Conservation (phyloP, 2,888 invertebrate species). For the Chorisops tibialis region DNA sequence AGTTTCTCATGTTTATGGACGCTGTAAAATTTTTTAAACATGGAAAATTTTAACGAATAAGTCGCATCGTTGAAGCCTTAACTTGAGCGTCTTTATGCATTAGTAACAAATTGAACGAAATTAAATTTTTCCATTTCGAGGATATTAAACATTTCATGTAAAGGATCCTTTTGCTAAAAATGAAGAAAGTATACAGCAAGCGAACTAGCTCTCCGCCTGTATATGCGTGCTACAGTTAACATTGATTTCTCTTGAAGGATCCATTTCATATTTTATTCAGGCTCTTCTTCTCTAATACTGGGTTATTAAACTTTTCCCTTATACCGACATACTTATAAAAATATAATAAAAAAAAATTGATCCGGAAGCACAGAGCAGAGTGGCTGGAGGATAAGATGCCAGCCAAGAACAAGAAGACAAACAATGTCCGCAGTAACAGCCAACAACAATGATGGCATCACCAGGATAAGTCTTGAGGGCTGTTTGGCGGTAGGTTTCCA, state of each 20-base stretch:
- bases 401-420: constrained; percentile 26
- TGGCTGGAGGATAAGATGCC: neutral
- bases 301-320: constrained; percentile 33
- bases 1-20: neutral
- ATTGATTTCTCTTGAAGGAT: constrained; percentile 33
- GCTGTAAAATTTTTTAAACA: constrained; percentile 8
- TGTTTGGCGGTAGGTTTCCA: constrained; percentile 31
- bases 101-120: constrained; percentile 33
- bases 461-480: constrained; percentile 30
- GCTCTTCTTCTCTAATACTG: constrained; percentile 29
- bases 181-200: neutral
- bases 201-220: neutral
- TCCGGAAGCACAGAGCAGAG: constrained; percentile 10
- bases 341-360: constrained; percentile 17
- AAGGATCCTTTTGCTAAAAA: constrained; percentile 16
- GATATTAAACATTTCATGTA: constrained; percentile 28
- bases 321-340: constrained; percentile 20
- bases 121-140: constrained; percentile 33
- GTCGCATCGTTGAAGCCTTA: constrained; percentile 18
- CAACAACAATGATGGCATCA: constrained; percentile 30
- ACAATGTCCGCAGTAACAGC: constrained; percentile 29
- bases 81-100: constrained; percentile 29
- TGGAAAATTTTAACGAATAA: constrained; percentile 17
- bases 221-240: constrained; percentile 25
- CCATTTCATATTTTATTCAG: constrained; percentile 32